Evolutionary conservation across 2,113 vertebrate genomes (phyloP).

Genomic region (Xyrauchen texanus): DNA sequence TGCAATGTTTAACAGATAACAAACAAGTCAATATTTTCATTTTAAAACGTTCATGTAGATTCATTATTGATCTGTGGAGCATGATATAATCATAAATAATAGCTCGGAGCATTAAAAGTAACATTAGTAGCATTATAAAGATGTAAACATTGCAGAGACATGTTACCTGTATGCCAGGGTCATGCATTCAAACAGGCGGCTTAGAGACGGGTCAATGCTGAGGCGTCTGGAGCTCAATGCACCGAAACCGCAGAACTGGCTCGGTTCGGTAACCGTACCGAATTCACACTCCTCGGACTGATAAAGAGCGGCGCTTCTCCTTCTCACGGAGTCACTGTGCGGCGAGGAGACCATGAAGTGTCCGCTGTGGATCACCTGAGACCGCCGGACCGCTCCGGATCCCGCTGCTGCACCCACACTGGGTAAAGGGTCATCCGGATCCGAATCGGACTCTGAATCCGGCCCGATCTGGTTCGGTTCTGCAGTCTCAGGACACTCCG

Average conservation of each 20-base stretch:
- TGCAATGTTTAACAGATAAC: too few relatives aligned
- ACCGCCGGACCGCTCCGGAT: conserved; percentile 50
- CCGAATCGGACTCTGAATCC: conserved; percentile 79
- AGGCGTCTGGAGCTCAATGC: conserved; percentile 78
- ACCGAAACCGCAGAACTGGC: conserved; percentile 75
- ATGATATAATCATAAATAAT: too few relatives aligned
- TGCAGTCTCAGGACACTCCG: conserved; percentile 48
- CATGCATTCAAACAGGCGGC: conserved; percentile 96
- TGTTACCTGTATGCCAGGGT: conserved; percentile 94
- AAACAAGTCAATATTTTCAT: too few relatives aligned
- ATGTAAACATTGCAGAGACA: too few relatives aligned
- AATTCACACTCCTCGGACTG: conserved; percentile 61
- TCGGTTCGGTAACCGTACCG: conserved; percentile 68
- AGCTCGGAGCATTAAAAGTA: too few relatives aligned
- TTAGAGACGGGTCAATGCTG: conserved; percentile 92
- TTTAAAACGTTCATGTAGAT: too few relatives aligned
- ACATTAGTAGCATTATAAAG: too few relatives aligned
- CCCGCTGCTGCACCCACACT: conserved; percentile 42
- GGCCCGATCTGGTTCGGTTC: conserved; percentile 46
- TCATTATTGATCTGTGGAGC: too few relatives aligned
- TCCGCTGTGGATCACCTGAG: conserved; percentile 95
- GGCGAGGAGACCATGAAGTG: conserved; percentile 98
- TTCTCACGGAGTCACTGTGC: conserved; percentile 81
- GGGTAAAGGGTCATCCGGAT: conserved; percentile 62
- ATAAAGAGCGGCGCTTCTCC: conserved; percentile 58